A percentile compares a stretch with the other conserved stretches of the same genome.
These are phyloP conservation scores for Phyllotreta striolata DNA, from an alignment of 2,888 invertebrate species.

Conservation along the genomic window DNA sequence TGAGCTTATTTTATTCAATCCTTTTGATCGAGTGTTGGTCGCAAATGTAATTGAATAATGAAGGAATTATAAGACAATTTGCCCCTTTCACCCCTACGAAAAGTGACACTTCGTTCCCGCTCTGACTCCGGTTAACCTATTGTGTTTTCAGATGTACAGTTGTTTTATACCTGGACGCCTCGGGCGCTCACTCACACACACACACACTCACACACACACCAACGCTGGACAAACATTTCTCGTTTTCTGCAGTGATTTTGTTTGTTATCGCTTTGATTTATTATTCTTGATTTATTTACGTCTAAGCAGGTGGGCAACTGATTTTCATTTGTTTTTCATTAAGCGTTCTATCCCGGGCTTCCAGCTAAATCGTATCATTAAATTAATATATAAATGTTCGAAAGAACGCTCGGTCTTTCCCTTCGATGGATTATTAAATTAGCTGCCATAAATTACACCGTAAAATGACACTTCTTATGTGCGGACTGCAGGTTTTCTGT, in stretches of 20 bases:
- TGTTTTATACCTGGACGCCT: constrained; percentile 24
- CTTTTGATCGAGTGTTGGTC: too few relatives aligned
- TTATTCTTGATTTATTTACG: constrained; percentile 47
- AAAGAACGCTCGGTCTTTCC: constrained; percentile 14
- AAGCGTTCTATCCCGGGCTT: constrained; percentile 23
- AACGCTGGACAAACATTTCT: constrained; percentile 42
- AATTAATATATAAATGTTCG: constrained; percentile 29
- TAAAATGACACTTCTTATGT: constrained; percentile 29
- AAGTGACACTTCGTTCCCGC: constrained; percentile 26
- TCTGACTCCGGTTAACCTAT: constrained; percentile 11
- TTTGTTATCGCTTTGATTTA: constrained; percentile 46
- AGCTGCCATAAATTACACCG: constrained; percentile 22
- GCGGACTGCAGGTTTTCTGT: constrained; percentile 23
- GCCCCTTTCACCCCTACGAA: constrained; percentile 6
- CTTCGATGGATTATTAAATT: constrained; percentile 27
- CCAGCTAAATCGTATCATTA: constrained; percentile 30
- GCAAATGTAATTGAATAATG: too few relatives aligned
- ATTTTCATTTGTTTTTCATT: constrained; percentile 45
- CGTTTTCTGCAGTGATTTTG: constrained; percentile 47
- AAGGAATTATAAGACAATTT: too few relatives aligned
- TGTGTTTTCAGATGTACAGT: constrained; percentile 30
- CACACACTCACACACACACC: constrained; percentile 34
- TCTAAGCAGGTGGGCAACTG: constrained; percentile 46
- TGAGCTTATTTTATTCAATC: background rate
- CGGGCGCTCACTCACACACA: constrained; percentile 22